phyloP scores from a whole-genome alignment of 2,888 invertebrate genomes.

The Belgica antarctica region DNA sequence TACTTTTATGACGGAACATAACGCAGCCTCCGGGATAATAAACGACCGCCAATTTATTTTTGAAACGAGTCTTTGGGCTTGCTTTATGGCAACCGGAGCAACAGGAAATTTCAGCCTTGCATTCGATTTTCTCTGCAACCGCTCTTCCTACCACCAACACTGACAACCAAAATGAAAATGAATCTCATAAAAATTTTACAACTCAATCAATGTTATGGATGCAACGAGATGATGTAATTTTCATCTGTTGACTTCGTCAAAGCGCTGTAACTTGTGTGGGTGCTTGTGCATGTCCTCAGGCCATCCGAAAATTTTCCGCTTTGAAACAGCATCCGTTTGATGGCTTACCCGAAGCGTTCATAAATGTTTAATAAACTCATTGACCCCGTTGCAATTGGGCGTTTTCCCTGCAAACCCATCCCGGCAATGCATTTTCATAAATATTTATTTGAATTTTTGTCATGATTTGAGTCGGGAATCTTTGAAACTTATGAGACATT shows the following conservation, averaged over 20 bases:
- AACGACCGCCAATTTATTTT: neutral
- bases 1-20: neutral
- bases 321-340: too few species aligned
- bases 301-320: too few species aligned
- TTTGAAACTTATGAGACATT: too few species aligned
- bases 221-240: neutral
- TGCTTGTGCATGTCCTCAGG: neutral
- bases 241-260: slow-evolving; percentile 4
- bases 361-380: too few species aligned
- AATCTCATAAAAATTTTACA: slow-evolving; percentile 40
- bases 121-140: neutral
- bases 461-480: too few species aligned
- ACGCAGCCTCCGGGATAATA: neutral
- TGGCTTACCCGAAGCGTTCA: too few species aligned
- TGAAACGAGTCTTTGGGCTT: neutral
- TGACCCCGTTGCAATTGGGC: too few species aligned
- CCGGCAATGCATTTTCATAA: too few species aligned
- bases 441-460: too few species aligned
- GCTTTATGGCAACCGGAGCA: neutral
- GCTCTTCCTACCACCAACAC: neutral
- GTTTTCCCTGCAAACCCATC: too few species aligned
- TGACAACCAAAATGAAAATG: neutral
- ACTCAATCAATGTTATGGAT: slow-evolving; percentile 40
- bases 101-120: neutral
- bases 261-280: neutral